Evolutionary conservation across 2,113 vertebrate genomes (phyloP), one percentile per base, ranked within the genome.

Genomic region (Vicugna pacos): DNA sequence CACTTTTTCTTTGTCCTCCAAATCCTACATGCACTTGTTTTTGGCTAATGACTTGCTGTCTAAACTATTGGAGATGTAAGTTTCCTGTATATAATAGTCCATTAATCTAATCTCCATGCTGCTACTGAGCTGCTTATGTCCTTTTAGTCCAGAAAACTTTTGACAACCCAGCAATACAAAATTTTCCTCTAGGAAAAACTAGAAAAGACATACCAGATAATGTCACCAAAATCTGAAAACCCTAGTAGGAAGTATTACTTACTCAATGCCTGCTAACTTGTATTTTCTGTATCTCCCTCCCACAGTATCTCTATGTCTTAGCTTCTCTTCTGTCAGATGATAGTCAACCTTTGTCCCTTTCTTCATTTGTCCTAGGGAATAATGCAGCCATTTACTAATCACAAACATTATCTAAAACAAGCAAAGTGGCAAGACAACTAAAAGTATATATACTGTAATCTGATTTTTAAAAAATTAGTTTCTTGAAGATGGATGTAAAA

Each of bases 401-500:
- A 89, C 26, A 84, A 30, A 69, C 20, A 52, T 82, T 30, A 82
- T 42, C 20, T 64, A 10, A 94, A 75, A 82, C 52, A 83, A 87
- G 46, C 77, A 42, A 79, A 75, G 58, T 52, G 60, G 19, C 48
- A 75, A 60, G 38, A 77, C 20, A 42, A 87, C 65, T 35, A 54
- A 50, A 56, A 64, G 14, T 58, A 46, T 22, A 42, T 35, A 38
- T 70, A 30, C 28, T 80, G 26, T 76, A 42, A 54, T 65, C 52
- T 89, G 50, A 93, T 91, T 72, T 38, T 73, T 65, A 5, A 4
- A 65, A 92, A 79, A 65, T 6, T 28, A 70, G 10, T 70, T 75
- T 86, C 24, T 95, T 86, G 50, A 77, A 91, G 77, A 76, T 64
- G 58, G 17, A 64, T 80, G 80, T 79, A 35, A 97, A 96, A 64